A percentile compares a stretch with the other conserved stretches of the same genome.
Conservation (phyloP, 2,797 vertebrate species). For the Notamacropus eugenii region DNA sequence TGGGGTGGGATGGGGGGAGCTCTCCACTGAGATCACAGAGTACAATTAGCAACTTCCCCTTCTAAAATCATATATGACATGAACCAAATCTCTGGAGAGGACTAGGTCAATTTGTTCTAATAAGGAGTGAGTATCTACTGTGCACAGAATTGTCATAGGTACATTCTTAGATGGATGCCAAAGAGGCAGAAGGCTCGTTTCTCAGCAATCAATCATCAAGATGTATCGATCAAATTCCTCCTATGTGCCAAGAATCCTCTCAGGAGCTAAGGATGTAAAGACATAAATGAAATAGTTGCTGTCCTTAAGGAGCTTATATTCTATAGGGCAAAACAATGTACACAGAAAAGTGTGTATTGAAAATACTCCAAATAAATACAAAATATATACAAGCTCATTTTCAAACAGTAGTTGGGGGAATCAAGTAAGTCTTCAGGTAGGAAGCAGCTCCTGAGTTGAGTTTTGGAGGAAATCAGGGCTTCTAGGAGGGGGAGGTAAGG, state of each 20-base stretch:
- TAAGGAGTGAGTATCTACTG: neutral
- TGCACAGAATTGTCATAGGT: neutral
- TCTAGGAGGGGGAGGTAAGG: neutral
- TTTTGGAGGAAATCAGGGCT: neutral
- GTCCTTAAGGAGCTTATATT: neutral
- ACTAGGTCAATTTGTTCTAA: neutral
- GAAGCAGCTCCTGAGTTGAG: neutral
- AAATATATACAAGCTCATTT: neutral
- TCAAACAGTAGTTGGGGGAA: neutral
- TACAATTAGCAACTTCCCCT: constrained; percentile 62
- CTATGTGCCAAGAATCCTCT: neutral
- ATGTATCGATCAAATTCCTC: neutral
- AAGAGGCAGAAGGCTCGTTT: neutral
- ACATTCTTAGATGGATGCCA: neutral
- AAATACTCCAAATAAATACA: neutral
- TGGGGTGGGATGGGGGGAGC: constrained; percentile 18
- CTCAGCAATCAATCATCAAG: neutral
- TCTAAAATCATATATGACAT: constrained; percentile 1
- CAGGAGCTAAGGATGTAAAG: neutral
- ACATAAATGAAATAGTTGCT: neutral
- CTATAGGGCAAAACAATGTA: neutral
- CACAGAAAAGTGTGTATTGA: neutral
- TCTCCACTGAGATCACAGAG: constrained; percentile 19
- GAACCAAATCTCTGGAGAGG: neutral
- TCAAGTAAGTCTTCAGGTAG: neutral